Evolutionary conservation across 2,113 vertebrate species (phyloP), one percentile per base, ranked within the genome.

Genomic region (Dasypus novemcinctus): DNA sequence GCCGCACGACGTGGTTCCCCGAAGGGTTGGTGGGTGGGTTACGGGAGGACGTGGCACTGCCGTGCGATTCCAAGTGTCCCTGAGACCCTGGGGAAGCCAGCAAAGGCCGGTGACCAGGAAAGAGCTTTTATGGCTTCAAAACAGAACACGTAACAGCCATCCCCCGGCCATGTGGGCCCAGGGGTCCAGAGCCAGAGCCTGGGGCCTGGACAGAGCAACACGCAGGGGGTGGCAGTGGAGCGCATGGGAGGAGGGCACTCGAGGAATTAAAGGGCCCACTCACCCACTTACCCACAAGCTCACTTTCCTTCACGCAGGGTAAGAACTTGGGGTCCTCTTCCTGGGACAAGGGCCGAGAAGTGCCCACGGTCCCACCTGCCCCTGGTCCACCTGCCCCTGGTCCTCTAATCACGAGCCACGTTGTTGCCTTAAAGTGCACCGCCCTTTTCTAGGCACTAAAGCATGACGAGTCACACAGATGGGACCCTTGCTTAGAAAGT

Each of bases 121-220:
- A 79, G 57, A 78, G 46, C 68, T 90, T 94, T 54, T 41, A 86
- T 86, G 82, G 29, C 54, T 66, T 71, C 17, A 57, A 14, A 54
- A 90, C 68, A 46, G 71, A 75, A 76, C 46, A 41, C 9, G 2
- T 52, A 38, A 79, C 29, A 21, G 17, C 4, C 17, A 7, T 0
- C 18, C 29, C 25, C 20, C n/a, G 25, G 4, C 1, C 10, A 52
- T 23, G 61, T 4, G 15, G 79, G 83, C 25, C 6, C 59, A 2
- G 78, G 54, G 49, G n/a, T 81, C 54, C 54, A 29, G 54, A 31
- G n/a, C 54, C 59, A 36, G 84, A 52, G 13, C 61, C 54, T 69
- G 72, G 66, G n/a, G 57, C 78, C 8, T 25, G 59, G 38, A 18
- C 1, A 0, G 14, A 49, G 31, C 0, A 57, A 33, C 43, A 33